These are phyloP conservation scores for Branchellion lobata DNA, from an alignment of 2,888 invertebrate genomes.

Conservation along the genomic window DNA sequence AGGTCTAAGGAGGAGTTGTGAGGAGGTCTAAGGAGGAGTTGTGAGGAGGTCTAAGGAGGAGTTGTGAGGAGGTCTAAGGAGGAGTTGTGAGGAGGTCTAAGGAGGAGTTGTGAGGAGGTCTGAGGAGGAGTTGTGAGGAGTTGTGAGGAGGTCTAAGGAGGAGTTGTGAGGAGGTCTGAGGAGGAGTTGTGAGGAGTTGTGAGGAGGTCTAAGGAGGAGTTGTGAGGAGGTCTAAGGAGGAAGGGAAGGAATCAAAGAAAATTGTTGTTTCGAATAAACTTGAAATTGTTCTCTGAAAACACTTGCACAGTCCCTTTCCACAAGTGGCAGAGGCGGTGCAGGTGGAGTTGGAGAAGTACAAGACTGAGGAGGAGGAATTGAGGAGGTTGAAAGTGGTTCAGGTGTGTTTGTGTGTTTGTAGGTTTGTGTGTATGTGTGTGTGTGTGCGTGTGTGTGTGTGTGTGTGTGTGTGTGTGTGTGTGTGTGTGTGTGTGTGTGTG, in stretches of 20 bases:
- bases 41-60: background rate
- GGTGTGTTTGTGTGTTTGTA: conserved; percentile 62
- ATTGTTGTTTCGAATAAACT: background rate
- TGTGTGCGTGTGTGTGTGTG: background rate
- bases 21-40: background rate
- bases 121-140: too few relatives aligned
- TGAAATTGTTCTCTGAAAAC: too few relatives aligned
- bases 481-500: background rate
- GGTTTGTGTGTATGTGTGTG: background rate
- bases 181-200: too few relatives aligned
- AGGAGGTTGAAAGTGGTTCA: conserved; percentile 89
- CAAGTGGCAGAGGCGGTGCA: conserved; percentile 95
- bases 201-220: background rate
- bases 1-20: background rate
- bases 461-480: background rate
- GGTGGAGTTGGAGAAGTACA: conserved; percentile 92
- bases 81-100: background rate
- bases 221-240: background rate
- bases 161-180: background rate
- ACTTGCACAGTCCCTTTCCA: conserved; percentile 64
- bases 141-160: background rate
- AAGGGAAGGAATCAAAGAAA: background rate
- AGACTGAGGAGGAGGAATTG: conserved; percentile 90
- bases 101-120: background rate
- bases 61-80: background rate